These are phyloP conservation scores for Orientallactaga bullata DNA, from an alignment of 2,113 vertebrate genomes.

Conservation along the genomic window DNA sequence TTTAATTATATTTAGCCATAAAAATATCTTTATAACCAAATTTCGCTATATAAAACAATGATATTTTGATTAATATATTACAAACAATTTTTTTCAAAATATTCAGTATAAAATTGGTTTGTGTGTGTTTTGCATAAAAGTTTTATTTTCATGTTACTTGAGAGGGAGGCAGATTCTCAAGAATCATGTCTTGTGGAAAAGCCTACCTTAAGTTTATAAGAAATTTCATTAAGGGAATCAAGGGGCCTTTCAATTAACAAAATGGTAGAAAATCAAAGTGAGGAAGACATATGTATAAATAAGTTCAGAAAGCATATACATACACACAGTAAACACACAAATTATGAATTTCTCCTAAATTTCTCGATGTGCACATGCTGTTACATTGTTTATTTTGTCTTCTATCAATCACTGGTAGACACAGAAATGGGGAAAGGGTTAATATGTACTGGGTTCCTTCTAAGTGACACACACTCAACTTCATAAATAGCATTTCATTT, in stretches of 20 bases:
- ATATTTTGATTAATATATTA: slow-evolving; percentile 15
- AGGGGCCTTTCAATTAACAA: neutral
- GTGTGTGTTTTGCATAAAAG: neutral
- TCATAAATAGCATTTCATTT: slow-evolving; percentile 24
- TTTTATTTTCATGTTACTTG: neutral
- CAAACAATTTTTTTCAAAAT: neutral
- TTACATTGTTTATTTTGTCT: neutral
- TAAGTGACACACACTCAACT: neutral
- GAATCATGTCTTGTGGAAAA: neutral
- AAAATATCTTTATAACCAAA: neutral
- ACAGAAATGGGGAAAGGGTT: neutral
- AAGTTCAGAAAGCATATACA: neutral
- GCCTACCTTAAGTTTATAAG: neutral
- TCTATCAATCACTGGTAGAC: slow-evolving; percentile 12
- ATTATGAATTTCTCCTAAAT: slow-evolving; percentile 2
- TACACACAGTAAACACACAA: neutral
- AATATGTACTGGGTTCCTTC: neutral
- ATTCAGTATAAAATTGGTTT: too few relatives aligned
- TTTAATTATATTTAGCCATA: too few relatives aligned
- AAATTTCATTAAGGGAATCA: neutral
- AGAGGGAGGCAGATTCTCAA: neutral
- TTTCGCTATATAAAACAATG: neutral
- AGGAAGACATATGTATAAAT: neutral
- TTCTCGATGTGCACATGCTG: neutral
- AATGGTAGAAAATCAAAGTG: slow-evolving; percentile 3